Base-by-base conservation (phyloP, 2,113 vertebrate genomes). In the Mustela lutreola region DNA sequence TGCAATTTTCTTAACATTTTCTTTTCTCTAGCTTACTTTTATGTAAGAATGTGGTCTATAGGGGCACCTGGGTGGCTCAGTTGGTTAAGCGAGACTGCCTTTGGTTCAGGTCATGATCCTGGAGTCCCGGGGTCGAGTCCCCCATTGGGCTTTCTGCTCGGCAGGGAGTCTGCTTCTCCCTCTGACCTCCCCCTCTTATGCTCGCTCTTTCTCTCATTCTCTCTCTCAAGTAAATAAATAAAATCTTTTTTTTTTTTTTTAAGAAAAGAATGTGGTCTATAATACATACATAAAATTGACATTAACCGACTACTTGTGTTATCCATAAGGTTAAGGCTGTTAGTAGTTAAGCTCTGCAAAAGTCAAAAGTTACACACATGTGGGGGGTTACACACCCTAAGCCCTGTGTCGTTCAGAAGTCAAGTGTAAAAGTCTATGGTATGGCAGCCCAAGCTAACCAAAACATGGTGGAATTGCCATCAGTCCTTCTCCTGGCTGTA, bases 401-500 rank as follows among this genome's bases (percentile, higher is more conserved):
- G 42, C 42, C 73, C 42, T 76, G 42, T 16, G 14, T 76, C 0
- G 1, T 28, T 28, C 73, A 76, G 42, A 76, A 42, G 42, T 76
- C 26, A 45, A 76, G 39, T 48, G 73, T 48, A 16, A 76, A 78
- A 70, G 42, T 53, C 83, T 83, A 58, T 60, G 86, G 45, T 5
- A 26, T 21, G 79, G 33, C 45, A 39, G 36, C 70, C 15, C 0
- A 2, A 42, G n/a, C 39, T 56, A 9, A 71, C 78, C 65, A 33
- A 53, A 50, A 48, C 15, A 22, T 1, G 45, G 22, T 3, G 26
- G 24, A 24, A 26, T 3, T 8, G 36, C n/a, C 18, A 3, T 62
- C 28, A 28, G 56, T 7, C 1, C 2, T 6, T 26, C 15, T 85
- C 45, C 73, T 56, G 6, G 28, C 1, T 7, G 3, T 1, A 10